phyloP scores from a whole-genome alignment of 2,113 vertebrate species.

The Eulemur macaco region DNA sequence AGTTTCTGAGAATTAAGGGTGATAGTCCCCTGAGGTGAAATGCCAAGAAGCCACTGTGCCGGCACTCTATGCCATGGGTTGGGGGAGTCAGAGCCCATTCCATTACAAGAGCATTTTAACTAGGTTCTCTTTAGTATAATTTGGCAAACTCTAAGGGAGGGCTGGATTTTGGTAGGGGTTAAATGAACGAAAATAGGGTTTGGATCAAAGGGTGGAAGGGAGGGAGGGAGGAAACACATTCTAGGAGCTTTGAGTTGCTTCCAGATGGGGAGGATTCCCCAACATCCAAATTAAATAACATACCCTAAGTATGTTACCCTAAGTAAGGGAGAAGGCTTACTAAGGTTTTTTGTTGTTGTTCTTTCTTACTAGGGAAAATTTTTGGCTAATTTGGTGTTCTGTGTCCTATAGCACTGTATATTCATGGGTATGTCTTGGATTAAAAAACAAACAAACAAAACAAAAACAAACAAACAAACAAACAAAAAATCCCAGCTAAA shows the following conservation, averaged over 20 bases:
- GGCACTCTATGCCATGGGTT: background rate
- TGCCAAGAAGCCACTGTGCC: background rate
- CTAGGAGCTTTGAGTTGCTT: background rate
- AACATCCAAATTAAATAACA: conserved; percentile 24
- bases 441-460: background rate
- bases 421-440: background rate
- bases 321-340: background rate
- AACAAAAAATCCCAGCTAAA: background rate
- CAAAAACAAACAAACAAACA: background rate
- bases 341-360: background rate
- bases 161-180: background rate
- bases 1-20: background rate
- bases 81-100: background rate
- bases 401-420: background rate
- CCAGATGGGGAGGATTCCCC: background rate
- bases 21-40: background rate
- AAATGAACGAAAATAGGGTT: background rate
- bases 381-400: background rate
- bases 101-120: background rate
- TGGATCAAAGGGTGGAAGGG: background rate
- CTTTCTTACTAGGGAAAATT: background rate
- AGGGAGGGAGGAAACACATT: background rate
- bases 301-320: background rate
- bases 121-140: background rate
- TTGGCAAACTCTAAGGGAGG: background rate